Conservation (phyloP, 2,113 vertebrate genomes). For the Athene cunicularia region DNA sequence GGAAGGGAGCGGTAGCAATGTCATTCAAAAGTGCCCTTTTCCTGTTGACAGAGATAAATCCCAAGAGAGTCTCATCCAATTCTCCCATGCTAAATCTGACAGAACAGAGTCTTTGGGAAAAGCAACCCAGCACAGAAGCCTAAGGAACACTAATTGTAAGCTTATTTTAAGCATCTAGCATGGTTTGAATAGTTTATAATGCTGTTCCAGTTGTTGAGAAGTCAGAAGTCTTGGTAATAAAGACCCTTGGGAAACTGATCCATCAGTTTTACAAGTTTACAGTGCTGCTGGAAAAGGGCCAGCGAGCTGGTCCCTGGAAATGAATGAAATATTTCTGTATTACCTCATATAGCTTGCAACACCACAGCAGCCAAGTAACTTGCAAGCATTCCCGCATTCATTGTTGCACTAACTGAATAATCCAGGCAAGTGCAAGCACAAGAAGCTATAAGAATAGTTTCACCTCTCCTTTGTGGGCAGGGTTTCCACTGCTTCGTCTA, state of each 20-base stretch:
- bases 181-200: constrained; percentile 4
- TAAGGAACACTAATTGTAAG: background rate
- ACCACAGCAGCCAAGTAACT: background rate
- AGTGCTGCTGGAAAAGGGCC: constrained; percentile 20
- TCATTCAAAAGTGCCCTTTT: background rate
- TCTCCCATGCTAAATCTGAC: background rate
- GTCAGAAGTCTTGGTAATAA: constrained; percentile 22
- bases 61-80: background rate
- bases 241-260: constrained; percentile 42
- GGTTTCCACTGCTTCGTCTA: background rate
- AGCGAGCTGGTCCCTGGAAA: constrained; percentile 11
- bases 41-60: constrained; percentile 21
- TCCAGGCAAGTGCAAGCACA: background rate
- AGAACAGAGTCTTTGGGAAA: constrained; percentile 26
- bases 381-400: background rate
- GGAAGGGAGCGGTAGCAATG: background rate
- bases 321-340: constrained; percentile 48
- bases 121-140: background rate
- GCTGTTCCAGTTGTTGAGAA: constrained; percentile 31
- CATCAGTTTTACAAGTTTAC: constrained; percentile 46
- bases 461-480: background rate
- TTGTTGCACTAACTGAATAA: background rate
- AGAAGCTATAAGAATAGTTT: background rate
- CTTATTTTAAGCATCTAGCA: constrained; percentile 21
- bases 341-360: constrained; percentile 41